Conservation (phyloP, 2,113 vertebrate genomes). For the Cololabis saira region DNA sequence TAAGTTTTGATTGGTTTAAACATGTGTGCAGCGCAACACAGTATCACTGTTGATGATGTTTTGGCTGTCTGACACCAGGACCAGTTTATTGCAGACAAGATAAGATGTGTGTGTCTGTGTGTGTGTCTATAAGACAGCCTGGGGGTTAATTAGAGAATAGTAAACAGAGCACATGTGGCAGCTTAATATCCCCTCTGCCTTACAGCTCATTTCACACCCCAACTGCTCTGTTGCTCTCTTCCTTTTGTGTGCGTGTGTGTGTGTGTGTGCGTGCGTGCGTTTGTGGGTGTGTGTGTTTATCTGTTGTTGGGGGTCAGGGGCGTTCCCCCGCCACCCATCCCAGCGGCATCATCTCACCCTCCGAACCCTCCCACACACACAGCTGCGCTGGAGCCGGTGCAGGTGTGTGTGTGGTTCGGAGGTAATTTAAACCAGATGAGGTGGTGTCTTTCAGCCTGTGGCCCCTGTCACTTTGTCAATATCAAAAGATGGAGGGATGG, state of each 20-base stretch:
- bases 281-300: conserved; percentile 26
- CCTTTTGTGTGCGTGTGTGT: conserved; percentile 58
- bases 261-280: conserved; percentile 50
- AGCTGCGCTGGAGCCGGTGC: conserved; percentile 64
- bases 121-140: conserved; percentile 68
- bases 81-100: conserved; percentile 37
- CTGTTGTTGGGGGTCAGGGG: conserved; percentile 68
- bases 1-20: conserved; percentile 25
- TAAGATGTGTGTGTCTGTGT: conserved; percentile 22
- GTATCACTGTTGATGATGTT: conserved; percentile 44
- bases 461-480: conserved; percentile 72
- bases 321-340: conserved; percentile 65
- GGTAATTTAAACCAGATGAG: conserved; percentile 79
- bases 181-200: conserved; percentile 78
- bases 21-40: conserved; percentile 25
- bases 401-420: conserved; percentile 70
- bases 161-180: conserved; percentile 82
- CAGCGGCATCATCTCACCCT: conserved; percentile 50
- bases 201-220: conserved; percentile 80
- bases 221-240: conserved; percentile 77
- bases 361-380: conserved; percentile 33
- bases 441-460: conserved; percentile 69
- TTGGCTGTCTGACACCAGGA: conserved; percentile 36
- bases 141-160: conserved; percentile 81
- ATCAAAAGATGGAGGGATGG: conserved; percentile 53